A percentile compares a stretch with the other conserved stretches of the same genome.
Evolutionary conservation across 2,888 invertebrate species (phyloP).

Genomic region (Cosmorhoe ocellata): DNA sequence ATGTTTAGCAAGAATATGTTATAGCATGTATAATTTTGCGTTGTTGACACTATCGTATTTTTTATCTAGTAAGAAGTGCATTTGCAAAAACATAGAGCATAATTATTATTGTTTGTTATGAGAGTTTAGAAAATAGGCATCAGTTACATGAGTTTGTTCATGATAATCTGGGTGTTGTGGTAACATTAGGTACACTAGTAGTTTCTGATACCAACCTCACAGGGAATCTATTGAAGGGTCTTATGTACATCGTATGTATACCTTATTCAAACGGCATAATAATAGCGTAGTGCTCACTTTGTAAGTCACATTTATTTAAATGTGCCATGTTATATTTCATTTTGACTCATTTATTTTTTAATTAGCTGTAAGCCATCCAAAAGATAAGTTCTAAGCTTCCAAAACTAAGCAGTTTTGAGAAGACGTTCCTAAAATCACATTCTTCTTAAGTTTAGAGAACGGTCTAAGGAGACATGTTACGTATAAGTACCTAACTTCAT

Average conservation of each 20-base stretch:
- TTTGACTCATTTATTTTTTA: background rate
- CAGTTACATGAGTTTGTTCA: too few species aligned
- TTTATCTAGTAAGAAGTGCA: conserved; percentile 3
- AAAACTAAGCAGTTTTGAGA: background rate
- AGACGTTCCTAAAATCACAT: background rate
- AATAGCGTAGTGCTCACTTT: background rate
- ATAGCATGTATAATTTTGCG: conserved; percentile 17
- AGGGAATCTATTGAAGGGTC: too few species aligned
- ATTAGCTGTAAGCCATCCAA: too few species aligned
- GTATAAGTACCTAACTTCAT: too few species aligned
- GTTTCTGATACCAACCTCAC: too few species aligned
- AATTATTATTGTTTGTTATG: background rate
- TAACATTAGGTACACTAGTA: background rate
- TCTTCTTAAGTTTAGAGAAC: too few species aligned
- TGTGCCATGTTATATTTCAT: conserved; percentile 1
- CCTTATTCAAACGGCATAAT: conserved; percentile 15
- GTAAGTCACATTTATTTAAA: background rate
- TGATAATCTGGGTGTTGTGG: background rate
- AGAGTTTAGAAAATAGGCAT: background rate
- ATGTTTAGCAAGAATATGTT: conserved; percentile 8
- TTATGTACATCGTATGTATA: background rate
- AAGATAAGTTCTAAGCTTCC: background rate
- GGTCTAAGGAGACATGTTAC: too few species aligned
- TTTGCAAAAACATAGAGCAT: conserved; percentile 6
- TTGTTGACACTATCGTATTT: background rate